phyloP scores from a whole-genome alignment of 2,797 vertebrate genomes.

The Hypotaenidia philippensis region DNA sequence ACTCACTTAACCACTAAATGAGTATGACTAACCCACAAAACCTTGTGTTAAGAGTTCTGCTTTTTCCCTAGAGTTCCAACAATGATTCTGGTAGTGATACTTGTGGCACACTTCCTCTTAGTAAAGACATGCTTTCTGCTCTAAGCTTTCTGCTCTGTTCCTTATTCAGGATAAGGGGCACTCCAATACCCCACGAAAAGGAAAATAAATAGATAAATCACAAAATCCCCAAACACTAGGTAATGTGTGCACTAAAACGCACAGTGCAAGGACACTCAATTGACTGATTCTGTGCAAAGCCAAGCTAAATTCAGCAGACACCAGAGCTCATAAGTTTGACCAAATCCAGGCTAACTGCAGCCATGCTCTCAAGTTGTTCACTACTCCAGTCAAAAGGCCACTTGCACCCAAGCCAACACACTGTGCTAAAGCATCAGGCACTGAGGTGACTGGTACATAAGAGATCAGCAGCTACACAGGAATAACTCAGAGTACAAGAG shows the following conservation, averaged over 20 bases:
- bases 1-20: not conserved
- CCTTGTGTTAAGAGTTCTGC: not conserved
- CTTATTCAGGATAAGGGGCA: not conserved
- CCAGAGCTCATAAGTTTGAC: not conserved
- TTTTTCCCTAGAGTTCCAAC: not conserved
- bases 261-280: not conserved
- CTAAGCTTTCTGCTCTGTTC: not conserved
- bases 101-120: not conserved
- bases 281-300: not conserved
- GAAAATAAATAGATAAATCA: not conserved
- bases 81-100: not conserved
- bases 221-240: not conserved
- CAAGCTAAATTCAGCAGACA: not conserved
- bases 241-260: not conserved
- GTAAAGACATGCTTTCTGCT: not conserved
- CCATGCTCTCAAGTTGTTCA: not conserved
- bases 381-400: not conserved
- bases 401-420: not conserved
- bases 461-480: not conserved
- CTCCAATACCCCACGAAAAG: not conserved
- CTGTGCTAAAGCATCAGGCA: accelerated
- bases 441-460: no score
- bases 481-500: not conserved
- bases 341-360: not conserved
- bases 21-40: not conserved